Base-by-base conservation (phyloP, 2,113 vertebrate species). In the Sula dactylatra region DNA sequence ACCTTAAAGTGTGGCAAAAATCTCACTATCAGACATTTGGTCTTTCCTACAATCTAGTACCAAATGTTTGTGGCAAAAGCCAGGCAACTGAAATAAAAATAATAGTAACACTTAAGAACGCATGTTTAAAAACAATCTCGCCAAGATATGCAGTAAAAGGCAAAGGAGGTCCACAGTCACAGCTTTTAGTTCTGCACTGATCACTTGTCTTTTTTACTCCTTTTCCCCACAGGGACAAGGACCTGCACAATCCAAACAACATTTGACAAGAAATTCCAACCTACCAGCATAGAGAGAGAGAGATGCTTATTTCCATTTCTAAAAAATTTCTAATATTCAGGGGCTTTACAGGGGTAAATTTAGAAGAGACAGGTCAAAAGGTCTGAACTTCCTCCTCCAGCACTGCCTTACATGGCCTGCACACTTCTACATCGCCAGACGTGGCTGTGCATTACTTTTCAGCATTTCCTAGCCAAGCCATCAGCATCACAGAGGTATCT, bases 371-470 rank as follows among this genome's bases (percentile, higher is more conserved):
- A 58, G 17, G n/a, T 71, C 44, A 47, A 74, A 84, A 93, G 36
- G 50, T 55, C 34, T 4, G 4, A 42, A 45, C 4, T 20, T 77
- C 11, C 6, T 91, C 16, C 36, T 65, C 15, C 24, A 69, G 26
- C 36, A 7, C 40, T 36, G 7, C 29, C 26, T 56, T n/a, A 19
- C 1, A 1, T 19, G 21, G 9, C 20, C 55, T 34, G 26, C 12
- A 32, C n/a, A 19, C 5, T 45, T 34, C 29, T 47, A 7, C 32
- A 16, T 34, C 1, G 0, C 19, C n/a, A 55, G 42, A 17, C 2
- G 3, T 1, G 1, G 13, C 6, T 71, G 20, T 52, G 42, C 50
- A 44, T 67, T 52, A 21, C 34, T 71, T 82, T 71, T 24, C 26
- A 79, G 22, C 8, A 20, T 76, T 79, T 85, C 40, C 44, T 55